Conservation (phyloP, 2,888 invertebrate genomes). For the Cremastobaeus sp. region DNA sequence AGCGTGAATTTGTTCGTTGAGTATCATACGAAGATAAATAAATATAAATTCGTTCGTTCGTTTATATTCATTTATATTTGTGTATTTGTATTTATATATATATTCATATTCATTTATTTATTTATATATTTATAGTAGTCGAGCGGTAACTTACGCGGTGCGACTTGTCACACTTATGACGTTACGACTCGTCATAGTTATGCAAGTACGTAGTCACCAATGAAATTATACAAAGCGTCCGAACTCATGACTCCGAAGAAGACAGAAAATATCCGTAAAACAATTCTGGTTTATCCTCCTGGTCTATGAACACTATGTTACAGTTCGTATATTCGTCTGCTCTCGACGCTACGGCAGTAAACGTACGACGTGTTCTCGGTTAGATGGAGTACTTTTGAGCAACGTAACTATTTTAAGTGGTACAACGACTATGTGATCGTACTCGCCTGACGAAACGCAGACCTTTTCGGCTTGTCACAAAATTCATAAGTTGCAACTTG, state of each 20-base stretch:
- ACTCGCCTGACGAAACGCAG: too few species aligned
- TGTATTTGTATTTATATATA: slow-evolving; percentile 22
- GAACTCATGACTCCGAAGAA: slow-evolving; percentile 6
- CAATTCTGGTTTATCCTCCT: neutral
- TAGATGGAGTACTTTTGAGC: slow-evolving; percentile 31
- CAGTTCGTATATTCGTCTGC: slow-evolving; percentile 12
- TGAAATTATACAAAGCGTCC: slow-evolving; percentile 25
- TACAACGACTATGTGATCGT: too few species aligned
- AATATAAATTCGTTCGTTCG: slow-evolving; percentile 20
- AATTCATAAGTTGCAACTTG: too few species aligned
- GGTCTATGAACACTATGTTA: slow-evolving; percentile 22
- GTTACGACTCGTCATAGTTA: slow-evolving; percentile 25
- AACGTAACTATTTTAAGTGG: slow-evolving; percentile 30
- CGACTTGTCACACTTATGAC: slow-evolving; percentile 25
- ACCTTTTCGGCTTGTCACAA: too few species aligned
- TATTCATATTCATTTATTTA: slow-evolving; percentile 19
- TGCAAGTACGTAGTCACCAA: slow-evolving; percentile 27
- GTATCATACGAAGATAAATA: slow-evolving; percentile 55
- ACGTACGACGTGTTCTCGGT: slow-evolving; percentile 3
- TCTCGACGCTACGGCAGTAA: slow-evolving; percentile 35
- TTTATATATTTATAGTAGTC: slow-evolving; percentile 32
- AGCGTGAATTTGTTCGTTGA: slow-evolving; percentile 66
- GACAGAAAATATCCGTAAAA: slow-evolving; percentile 12
- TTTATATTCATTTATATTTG: slow-evolving; percentile 15
- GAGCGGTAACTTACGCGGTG: slow-evolving; percentile 2